phyloP scores from a whole-genome alignment of 2,113 vertebrate genomes.

The Barnardius zonarius region DNA sequence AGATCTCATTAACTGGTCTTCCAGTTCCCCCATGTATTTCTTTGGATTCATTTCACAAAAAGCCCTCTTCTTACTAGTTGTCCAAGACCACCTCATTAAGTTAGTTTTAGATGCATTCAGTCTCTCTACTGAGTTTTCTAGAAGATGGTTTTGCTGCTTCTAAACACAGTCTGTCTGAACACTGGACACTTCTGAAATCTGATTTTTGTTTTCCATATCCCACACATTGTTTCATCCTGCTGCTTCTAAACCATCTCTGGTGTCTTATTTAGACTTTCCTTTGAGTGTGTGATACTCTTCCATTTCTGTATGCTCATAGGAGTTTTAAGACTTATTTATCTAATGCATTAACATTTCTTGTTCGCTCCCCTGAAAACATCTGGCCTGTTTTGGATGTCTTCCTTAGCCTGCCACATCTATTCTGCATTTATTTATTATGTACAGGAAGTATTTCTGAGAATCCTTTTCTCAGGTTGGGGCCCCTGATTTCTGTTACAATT shows the following conservation, averaged over 20 bases:
- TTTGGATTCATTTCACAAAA: neutral
- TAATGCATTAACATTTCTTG: neutral
- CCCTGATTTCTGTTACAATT: neutral
- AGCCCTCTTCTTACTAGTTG: neutral
- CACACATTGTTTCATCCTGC: neutral
- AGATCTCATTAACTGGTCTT: neutral
- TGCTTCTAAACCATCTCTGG: neutral
- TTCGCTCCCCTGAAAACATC: neutral
- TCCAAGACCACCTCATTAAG: neutral
- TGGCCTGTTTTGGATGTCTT: neutral
- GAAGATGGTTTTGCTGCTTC: neutral
- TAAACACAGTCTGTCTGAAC: neutral
- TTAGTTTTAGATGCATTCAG: neutral
- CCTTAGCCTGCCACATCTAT: neutral
- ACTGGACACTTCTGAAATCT: neutral
- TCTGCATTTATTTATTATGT: neutral
- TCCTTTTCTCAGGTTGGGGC: neutral
- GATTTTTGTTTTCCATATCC: neutral
- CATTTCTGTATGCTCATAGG: neutral
- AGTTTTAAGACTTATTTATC: neutral
- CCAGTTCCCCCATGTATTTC: neutral
- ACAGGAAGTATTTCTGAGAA: neutral
- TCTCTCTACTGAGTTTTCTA: neutral
- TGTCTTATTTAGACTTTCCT: neutral
- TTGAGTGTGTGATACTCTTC: neutral